Evolutionary conservation across 2,797 vertebrate genomes (phyloP).

Genomic region (Orientallactaga sibirica): DNA sequence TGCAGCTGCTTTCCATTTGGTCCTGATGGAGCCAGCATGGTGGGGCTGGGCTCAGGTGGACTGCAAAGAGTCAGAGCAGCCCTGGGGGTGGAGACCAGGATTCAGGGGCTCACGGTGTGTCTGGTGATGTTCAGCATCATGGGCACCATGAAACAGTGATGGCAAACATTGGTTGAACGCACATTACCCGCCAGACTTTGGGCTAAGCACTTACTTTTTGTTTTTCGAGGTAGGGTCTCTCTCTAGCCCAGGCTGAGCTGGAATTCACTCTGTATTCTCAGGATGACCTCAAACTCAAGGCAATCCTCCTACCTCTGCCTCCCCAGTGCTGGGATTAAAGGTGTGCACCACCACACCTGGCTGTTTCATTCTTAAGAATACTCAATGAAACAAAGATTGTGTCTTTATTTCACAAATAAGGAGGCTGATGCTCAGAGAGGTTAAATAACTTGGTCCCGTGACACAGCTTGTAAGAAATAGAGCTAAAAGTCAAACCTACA

Average conservation of each 20-base stretch:
- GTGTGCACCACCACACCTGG: no score
- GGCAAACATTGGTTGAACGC: background rate
- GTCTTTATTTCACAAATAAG: no score
- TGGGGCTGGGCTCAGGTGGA: background rate
- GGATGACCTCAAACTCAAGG: no score
- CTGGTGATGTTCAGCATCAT: background rate
- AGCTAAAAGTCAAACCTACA: background rate
- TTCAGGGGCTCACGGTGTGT: background rate
- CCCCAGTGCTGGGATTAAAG: no score
- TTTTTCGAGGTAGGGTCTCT: no score
- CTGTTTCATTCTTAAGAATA: background rate
- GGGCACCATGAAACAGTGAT: background rate
- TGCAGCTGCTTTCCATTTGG: constrained; percentile 28
- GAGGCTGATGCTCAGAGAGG: background rate
- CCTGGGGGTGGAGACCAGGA: background rate
- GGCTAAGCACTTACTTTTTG: background rate
- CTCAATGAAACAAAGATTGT: no score
- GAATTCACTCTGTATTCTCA: no score
- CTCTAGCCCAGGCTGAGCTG: no score
- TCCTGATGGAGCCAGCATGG: background rate
- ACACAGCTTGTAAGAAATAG: background rate
- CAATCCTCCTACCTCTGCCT: no score
- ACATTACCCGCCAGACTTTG: background rate
- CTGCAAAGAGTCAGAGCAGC: background rate
- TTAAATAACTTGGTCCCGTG: background rate